phyloP scores from a whole-genome alignment of 2,888 invertebrate genomes.

The Xestia xanthographa region DNA sequence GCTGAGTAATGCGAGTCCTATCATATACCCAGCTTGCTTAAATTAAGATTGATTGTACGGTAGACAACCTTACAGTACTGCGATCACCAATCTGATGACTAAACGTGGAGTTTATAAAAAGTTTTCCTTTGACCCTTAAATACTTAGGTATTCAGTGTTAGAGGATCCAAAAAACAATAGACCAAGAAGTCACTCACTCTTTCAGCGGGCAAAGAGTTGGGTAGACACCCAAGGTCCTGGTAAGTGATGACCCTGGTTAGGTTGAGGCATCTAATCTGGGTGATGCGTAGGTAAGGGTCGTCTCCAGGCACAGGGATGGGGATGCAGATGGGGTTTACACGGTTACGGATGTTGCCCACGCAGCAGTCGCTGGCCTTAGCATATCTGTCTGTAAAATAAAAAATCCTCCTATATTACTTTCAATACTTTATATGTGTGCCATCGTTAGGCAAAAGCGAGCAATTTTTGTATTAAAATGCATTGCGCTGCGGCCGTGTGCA shows the following conservation, averaged over 20 bases:
- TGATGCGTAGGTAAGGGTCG: conserved; percentile 72
- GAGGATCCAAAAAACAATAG: neutral
- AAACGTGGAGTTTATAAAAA: neutral
- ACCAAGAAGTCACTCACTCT: conserved; percentile 62
- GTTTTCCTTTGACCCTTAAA: neutral
- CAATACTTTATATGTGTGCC: neutral
- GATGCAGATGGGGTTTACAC: conserved; percentile 66
- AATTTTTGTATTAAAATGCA: neutral
- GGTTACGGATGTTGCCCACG: conserved; percentile 68
- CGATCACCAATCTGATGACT: neutral
- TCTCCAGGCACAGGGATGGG: conserved; percentile 73
- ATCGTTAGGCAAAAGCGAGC: neutral
- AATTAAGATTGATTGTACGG: neutral
- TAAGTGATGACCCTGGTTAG: conserved; percentile 74
- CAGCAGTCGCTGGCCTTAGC: conserved; percentile 68
- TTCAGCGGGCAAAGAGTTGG: conserved; percentile 70
- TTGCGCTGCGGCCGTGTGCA: neutral
- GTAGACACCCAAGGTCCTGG: conserved; percentile 72
- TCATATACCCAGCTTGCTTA: neutral
- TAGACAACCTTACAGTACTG: neutral
- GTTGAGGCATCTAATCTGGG: conserved; percentile 74
- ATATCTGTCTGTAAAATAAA: conserved; percentile 69
- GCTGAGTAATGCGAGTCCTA: neutral
- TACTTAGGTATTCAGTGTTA: neutral
- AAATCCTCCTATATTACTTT: neutral